Evolutionary conservation across 2,113 vertebrate genomes (phyloP).

Genomic region (Athene cunicularia): DNA sequence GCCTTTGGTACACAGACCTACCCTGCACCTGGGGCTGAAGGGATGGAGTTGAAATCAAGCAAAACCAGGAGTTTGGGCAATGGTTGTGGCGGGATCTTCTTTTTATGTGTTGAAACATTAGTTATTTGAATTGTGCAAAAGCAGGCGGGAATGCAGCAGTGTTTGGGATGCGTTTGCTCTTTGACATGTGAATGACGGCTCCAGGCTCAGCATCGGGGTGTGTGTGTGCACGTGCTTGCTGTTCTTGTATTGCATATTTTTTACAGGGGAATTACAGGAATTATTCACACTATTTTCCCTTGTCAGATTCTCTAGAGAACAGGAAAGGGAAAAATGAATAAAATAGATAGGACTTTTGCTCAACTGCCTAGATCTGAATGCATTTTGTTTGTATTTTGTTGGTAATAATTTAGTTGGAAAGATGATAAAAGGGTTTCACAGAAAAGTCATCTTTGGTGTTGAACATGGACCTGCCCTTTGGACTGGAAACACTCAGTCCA

Average conservation of each 20-base stretch:
- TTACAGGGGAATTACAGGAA: background rate
- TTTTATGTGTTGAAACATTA: background rate
- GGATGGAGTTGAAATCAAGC: background rate
- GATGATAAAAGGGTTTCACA: background rate
- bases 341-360: background rate
- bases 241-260: background rate
- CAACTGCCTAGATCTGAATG: background rate
- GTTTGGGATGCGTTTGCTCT: background rate
- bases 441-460: background rate
- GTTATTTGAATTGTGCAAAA: background rate
- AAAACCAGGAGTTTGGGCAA: background rate
- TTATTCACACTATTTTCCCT: background rate
- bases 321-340: background rate
- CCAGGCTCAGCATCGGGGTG: background rate
- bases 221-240: rapidly evolving
- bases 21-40: too few relatives aligned
- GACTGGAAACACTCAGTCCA: background rate
- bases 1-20: too few relatives aligned
- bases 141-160: background rate
- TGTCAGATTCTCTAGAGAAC: background rate
- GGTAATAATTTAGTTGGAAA: background rate
- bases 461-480: background rate
- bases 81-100: background rate
- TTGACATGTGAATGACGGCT: rapidly evolving
- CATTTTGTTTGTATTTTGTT: background rate